Base-by-base conservation (phyloP, 2,888 invertebrate species). In the Chloroclysta siterata region DNA sequence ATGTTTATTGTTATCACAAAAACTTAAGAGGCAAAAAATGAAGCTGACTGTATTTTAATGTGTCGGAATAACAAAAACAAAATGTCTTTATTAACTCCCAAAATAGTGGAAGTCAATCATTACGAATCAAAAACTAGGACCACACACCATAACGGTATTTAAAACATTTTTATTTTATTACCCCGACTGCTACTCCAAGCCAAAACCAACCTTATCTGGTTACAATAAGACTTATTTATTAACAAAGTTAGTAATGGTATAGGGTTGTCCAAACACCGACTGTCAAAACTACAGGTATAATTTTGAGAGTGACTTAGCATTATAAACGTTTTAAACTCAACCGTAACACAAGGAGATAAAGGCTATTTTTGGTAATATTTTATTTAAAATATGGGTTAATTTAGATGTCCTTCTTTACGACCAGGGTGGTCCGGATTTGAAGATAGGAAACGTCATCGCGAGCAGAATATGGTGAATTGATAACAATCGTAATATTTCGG, bases 241-340 rank as follows among this genome's bases (percentile, higher is more conserved):
- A 36, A 14, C 22, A 22, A 3, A 15, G 2, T 33, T 15, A 22
- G 36, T 53, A 62, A 58, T 53, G 48, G 53, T 53, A 46, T 55
- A 63, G 56, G 66, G 60, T 63, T 66, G 60, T 64, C 55, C 22
- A 55, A 60, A 62, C 52, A 51, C 58, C 63, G 66, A 60, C 65
- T 61, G 59, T 68, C 65, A 65, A 67, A 70, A 65, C 64, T 65
- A 66, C 65, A 69, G 71, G 68, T 72, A 65, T 65, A 53, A 29
- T 51, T 68, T 65, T 53, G 42, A 46, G 50, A 68, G 63, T 71
- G 71, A 66, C 67, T 64, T 69, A 50, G 69, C 71, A 64, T 58
- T 65, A 62, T 42, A 60, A 51, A 11, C 10, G 0, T 39, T 10
- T 44, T 36, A 14, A 47, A 51, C 8, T 59, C 11, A 33, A 54